Conservation (phyloP, 2,888 invertebrate species). For the Ypsolopha sequella region DNA sequence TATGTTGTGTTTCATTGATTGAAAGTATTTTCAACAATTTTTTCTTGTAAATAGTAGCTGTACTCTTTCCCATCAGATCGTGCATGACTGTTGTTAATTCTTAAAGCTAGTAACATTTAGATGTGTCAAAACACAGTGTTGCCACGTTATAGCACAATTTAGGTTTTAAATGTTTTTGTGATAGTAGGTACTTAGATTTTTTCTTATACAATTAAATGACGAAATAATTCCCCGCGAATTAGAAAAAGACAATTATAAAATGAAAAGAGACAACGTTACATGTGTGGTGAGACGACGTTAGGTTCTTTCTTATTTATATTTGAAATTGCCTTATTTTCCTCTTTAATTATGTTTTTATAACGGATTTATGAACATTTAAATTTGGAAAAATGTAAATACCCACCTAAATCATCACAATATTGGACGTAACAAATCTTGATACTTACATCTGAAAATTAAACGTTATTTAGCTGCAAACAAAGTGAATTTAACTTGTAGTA, state of each 20-base stretch:
- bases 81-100: constrained; percentile 26
- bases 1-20: constrained; percentile 51
- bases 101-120: constrained; percentile 29
- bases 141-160: constrained; percentile 51
- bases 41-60: constrained; percentile 32
- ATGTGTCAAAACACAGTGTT: constrained; percentile 16
- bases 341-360: neutral
- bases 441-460: neutral
- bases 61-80: constrained; percentile 65
- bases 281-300: constrained; percentile 70
- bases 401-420: neutral
- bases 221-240: constrained; percentile 17
- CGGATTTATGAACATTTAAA: neutral
- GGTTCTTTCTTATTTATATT: constrained; percentile 23
- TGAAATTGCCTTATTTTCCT: neutral
- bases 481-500: neutral
- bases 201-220: constrained; percentile 21
- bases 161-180: constrained; percentile 57
- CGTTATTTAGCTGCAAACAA: neutral
- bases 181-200: constrained; percentile 61
- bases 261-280: constrained; percentile 46
- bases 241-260: constrained; percentile 42
- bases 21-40: constrained; percentile 17
- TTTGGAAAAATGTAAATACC: neutral
- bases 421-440: neutral